Evolutionary conservation across 1,140 invertebrate genomes (phyloP), one percentile per base, ranked within the genome.

Genomic region (Maconellicoccus hirsutus): DNA sequence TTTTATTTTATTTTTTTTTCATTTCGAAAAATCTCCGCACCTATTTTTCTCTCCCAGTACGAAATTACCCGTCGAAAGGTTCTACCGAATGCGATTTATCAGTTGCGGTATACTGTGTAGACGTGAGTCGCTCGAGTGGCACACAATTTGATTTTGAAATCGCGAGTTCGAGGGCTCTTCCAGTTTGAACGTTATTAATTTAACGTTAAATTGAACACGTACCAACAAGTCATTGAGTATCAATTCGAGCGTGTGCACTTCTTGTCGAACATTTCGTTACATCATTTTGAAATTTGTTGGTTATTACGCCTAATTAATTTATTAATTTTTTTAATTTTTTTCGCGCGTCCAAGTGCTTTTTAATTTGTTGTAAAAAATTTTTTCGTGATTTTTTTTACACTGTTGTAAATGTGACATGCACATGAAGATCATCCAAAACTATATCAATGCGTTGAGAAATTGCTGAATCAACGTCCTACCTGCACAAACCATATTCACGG

Each of bases 141-240:
- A 19, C 61, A 66, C 61, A 23, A 66, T 66, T 66, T 66, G 61
- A 66, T 66, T 66, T 66, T 66, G 61, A 66, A 66, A 66, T 66
- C 61, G 61, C 61, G 22, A 26, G 61, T 66, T 23, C 61, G 61
- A 66, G 61, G 25, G 21, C 25, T 66, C 25, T 66, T 66, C 61
- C 22, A 66, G 61, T 66, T 66, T 66, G 21, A 25, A 66, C 61
- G 61, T 66, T 25, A 66, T 66, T 26, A 66, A 66, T 66, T 66
- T 66, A 66, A 66, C 61, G 61, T 66, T 26, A 26, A 66, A 66
- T 66, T 25, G 61, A 66, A 66, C 61, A 66, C 61, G 61, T 23
- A 23, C 61, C 21, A 66, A 26, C 21, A 66, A 66, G 61, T 66
- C 61, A 66, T 66, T 26, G 61, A 66, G 61, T 66, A 26, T 66